Evolutionary conservation across 2,113 vertebrate species (phyloP).

Genomic region (Callocephalon fimbriatum): DNA sequence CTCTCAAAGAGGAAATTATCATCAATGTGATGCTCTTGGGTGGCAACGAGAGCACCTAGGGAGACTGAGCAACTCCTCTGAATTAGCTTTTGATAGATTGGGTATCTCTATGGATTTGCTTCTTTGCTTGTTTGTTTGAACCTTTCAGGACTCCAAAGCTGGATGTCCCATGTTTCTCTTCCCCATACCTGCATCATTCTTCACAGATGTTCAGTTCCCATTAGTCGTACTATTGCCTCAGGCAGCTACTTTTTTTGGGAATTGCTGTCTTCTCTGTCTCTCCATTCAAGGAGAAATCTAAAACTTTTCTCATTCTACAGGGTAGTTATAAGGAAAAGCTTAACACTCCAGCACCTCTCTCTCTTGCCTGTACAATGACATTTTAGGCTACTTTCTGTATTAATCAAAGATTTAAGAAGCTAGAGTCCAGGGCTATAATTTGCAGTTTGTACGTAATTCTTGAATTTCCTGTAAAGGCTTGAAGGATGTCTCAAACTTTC

Average conservation of each 20-base stretch:
- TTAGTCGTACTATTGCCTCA: not conserved
- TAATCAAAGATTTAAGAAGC: not conserved
- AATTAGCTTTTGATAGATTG: not conserved
- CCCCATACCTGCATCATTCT: not conserved
- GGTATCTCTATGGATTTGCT: not conserved
- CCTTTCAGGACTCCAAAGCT: not conserved
- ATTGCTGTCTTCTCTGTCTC: not conserved
- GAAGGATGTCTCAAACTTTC: not conserved
- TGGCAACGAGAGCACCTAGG: not conserved
- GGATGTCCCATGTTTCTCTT: not conserved
- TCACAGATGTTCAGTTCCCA: not conserved
- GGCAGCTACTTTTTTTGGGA: not conserved
- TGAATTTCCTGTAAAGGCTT: not conserved
- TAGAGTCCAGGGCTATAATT: not conserved
- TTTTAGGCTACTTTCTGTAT: not conserved
- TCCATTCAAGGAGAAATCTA: not conserved
- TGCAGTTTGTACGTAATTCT: not conserved
- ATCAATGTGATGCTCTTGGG: not conserved
- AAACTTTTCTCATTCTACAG: not conserved
- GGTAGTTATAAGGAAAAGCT: not conserved
- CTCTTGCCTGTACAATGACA: not conserved
- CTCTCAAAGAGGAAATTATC: not conserved
- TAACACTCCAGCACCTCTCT: not conserved
- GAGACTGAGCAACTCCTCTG: not conserved
- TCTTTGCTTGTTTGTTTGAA: not conserved